A percentile compares a stretch with the other conserved stretches of the same genome.
Evolutionary conservation across 1,140 invertebrate species (phyloP).

Genomic region (Penaeus indicus): DNA sequence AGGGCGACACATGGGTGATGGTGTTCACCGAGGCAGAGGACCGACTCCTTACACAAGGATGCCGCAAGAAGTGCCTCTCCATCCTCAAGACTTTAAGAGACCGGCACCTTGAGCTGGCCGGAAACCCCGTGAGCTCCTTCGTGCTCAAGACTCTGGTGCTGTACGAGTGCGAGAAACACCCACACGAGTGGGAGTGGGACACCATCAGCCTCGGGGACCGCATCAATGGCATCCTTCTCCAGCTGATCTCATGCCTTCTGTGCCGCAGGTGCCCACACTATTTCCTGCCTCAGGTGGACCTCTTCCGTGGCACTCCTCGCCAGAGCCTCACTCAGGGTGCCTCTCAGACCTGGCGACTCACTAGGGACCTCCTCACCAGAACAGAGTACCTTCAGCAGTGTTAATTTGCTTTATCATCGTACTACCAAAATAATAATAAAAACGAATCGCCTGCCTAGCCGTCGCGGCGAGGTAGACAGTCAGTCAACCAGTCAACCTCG

Average conservation of each 20-base stretch:
- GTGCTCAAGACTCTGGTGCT: conserved; percentile 95
- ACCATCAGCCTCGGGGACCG: conserved; percentile 92
- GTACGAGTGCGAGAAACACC: conserved; percentile 99
- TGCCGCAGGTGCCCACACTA: conserved; percentile 96
- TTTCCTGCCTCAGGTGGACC: conserved; percentile 91
- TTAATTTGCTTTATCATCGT: conserved; percentile 45
- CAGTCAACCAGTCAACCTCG: conserved; percentile 5
- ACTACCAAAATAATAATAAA: conserved; percentile 14
- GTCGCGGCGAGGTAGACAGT: conserved; percentile 5
- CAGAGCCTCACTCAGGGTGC: conserved; percentile 94
- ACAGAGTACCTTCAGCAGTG: conserved; percentile 66
- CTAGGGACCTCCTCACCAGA: conserved; percentile 88
- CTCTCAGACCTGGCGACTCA: conserved; percentile 96
- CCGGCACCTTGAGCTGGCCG: conserved; percentile 91
- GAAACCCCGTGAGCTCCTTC: conserved; percentile 93
- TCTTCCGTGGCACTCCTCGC: conserved; percentile 96
- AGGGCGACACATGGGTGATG: conserved; percentile 97
- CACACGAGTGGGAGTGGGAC: conserved; percentile 95
- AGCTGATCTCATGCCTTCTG: conserved; percentile 96
- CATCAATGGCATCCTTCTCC: conserved; percentile 96
- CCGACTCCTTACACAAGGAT: conserved; percentile 88
- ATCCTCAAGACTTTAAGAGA: conserved; percentile 95
- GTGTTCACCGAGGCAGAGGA: conserved; percentile 95
- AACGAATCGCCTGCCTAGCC: neutral
- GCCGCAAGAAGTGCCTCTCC: conserved; percentile 88